These are phyloP conservation scores for Apis florea DNA, from an alignment of 1,140 invertebrate species.

Conservation along the genomic window DNA sequence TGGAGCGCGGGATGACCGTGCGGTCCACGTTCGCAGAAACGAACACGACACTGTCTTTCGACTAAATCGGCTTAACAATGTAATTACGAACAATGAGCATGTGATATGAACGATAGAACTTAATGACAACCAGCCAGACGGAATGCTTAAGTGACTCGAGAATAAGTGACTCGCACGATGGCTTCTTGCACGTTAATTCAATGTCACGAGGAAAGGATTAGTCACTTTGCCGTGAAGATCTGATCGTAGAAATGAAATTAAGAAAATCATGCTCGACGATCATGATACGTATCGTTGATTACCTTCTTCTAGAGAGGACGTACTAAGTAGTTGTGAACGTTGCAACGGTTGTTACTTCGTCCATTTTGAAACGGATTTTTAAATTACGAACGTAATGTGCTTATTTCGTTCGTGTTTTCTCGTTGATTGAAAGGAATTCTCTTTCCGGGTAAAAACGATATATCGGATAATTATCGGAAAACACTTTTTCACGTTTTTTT, in stretches of 20 bases:
- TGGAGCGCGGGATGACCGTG: not conserved
- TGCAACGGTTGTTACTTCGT: too few relatives aligned
- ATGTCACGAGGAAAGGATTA: not conserved
- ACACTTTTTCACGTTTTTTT: constrained; percentile 1
- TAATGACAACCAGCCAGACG: constrained; percentile 37
- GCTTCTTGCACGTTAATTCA: constrained; percentile 1
- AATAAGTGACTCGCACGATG: not conserved
- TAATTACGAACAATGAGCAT: constrained; percentile 55
- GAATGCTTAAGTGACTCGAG: constrained; percentile 28
- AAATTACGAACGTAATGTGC: too few relatives aligned
- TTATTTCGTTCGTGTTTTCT: too few relatives aligned
- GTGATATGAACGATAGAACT: constrained; percentile 43
- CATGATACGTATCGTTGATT: not conserved
- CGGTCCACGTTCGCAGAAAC: constrained; percentile 26
- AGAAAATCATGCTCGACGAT: not conserved
- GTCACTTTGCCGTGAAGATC: not conserved
- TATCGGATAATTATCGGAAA: constrained; percentile 21
- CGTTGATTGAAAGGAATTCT: too few relatives aligned
- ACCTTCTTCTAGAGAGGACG: too few relatives aligned
- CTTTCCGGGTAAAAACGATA: not conserved
- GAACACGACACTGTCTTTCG: constrained; percentile 33
- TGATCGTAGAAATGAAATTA: not conserved
- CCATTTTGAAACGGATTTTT: too few relatives aligned
- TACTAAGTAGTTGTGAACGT: too few relatives aligned
- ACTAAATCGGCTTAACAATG: constrained; percentile 47